Conservation (phyloP, 2,888 invertebrate genomes). For the Leistus spinibarbis region DNA sequence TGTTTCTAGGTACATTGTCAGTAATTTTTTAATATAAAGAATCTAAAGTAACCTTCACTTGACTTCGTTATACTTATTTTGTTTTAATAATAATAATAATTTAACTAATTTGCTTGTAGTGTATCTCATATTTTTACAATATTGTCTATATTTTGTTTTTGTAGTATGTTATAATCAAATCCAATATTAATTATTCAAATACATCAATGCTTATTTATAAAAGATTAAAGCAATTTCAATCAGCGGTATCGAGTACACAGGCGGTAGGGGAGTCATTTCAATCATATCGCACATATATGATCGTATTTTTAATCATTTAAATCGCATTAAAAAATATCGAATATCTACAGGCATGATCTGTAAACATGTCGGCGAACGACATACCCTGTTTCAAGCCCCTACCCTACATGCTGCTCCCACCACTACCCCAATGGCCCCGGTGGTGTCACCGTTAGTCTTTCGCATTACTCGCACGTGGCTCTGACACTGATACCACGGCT, state of each 20-base stretch:
- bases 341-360: slow-evolving; percentile 32
- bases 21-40: too few species aligned
- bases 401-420: slow-evolving; percentile 15
- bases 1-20: too few species aligned
- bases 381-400: slow-evolving; percentile 19
- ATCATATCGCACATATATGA: slow-evolving; percentile 28
- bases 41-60: too few species aligned
- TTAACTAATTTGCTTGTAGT: too few species aligned
- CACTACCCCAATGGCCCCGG: background rate
- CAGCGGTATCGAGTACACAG: background rate
- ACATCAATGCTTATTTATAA: slow-evolving; percentile 22
- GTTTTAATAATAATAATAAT: too few species aligned
- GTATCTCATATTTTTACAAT: too few species aligned
- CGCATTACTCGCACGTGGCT: slow-evolving; percentile 27
- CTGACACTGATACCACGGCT: slow-evolving; percentile 29
- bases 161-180: background rate
- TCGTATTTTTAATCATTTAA: slow-evolving; percentile 37
- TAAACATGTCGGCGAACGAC: slow-evolving; percentile 26
- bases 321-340: slow-evolving; percentile 36
- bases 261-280: slow-evolving; percentile 9
- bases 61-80: too few species aligned
- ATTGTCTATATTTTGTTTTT: too few species aligned
- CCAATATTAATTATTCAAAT: slow-evolving; percentile 24
- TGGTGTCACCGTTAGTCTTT: slow-evolving; percentile 16
- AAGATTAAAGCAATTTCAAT: slow-evolving; percentile 34